Evolutionary conservation across 2,113 vertebrate species (phyloP), one percentile per base, ranked within the genome.

Genomic region (Potamarius usumacintae): DNA sequence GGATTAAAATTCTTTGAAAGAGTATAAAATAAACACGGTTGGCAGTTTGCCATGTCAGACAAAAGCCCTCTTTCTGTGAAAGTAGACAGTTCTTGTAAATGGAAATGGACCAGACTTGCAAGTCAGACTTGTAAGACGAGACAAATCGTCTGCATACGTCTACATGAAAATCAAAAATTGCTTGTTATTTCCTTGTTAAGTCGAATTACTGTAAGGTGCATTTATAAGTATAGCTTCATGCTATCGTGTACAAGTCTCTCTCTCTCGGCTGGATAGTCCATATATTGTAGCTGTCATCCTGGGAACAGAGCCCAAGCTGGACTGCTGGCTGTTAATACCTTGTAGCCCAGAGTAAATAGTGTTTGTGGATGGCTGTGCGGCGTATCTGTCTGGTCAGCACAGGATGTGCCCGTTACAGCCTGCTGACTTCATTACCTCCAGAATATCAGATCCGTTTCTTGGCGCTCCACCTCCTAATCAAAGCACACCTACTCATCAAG

Each of bases 361-460:
- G 85, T 87, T 87, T 87, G 80, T 27, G 27, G 58, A 77, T 53
- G 81, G 42, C 22, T 5, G 52, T 25, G n/a, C 4, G 42, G 42
- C 30, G 17, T 84, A 69, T 57, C 27, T 0, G 72, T 83, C 50
- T 76, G 67, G 77, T 62, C 58, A 87, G 89, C 25, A 92, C 92
- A 91, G 18, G 82, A 84, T 88, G 91, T 91, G 90, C 93, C 89
- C 86, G 89, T 81, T 86, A 74, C 52, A 84, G 88, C 81, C 34
- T 84, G 89, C 89, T 92, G 63, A 90, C 90, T 92, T 83, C 88
- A 88, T 53, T 88, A 87, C 81, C 58, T 65, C 81, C 72, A 11
- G 71, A 27, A 62, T 87, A 67, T 83, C 71, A 14, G 58, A 87
- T 62, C 50, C 48, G 14, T 87, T 87, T 87, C 81, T 76, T 18